Evolutionary conservation across 2,888 invertebrate species (phyloP).

Genomic region (Machimus rusticus): DNA sequence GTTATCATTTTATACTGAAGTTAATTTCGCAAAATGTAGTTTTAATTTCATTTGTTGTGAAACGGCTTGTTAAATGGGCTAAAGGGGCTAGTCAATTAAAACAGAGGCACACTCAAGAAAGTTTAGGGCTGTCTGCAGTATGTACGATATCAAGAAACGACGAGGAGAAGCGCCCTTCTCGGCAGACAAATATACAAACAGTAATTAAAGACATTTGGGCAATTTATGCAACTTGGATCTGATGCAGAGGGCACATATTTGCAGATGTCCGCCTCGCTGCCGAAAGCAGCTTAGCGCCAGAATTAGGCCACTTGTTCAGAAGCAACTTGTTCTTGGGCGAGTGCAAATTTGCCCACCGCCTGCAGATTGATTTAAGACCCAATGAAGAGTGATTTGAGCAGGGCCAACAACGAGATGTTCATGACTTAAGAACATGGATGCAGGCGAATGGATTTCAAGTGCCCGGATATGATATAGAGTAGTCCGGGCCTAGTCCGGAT

Average conservation of each 20-base stretch:
- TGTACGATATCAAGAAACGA: neutral
- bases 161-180: neutral
- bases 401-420: conserved; percentile 9
- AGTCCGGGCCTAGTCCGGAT: neutral
- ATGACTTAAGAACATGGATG: conserved; percentile 34
- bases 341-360: conserved; percentile 22
- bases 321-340: neutral
- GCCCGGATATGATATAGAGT: conserved; percentile 1
- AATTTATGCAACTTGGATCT: neutral
- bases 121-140: neutral
- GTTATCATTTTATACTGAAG: neutral
- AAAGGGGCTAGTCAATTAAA: neutral
- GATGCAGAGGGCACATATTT: neutral
- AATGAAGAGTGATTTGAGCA: conserved; percentile 15
- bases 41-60: neutral
- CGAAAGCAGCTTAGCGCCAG: neutral
- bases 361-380: conserved; percentile 31
- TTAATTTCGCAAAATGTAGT: neutral
- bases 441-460: conserved; percentile 16
- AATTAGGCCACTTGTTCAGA: conserved; percentile 32
- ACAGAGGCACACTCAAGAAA: neutral
- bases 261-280: neutral
- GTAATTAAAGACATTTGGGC: neutral
- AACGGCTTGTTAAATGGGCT: neutral
- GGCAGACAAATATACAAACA: neutral